Evolutionary conservation across 2,888 invertebrate genomes (phyloP).

Genomic region (Pristionchus maxplancki): DNA sequence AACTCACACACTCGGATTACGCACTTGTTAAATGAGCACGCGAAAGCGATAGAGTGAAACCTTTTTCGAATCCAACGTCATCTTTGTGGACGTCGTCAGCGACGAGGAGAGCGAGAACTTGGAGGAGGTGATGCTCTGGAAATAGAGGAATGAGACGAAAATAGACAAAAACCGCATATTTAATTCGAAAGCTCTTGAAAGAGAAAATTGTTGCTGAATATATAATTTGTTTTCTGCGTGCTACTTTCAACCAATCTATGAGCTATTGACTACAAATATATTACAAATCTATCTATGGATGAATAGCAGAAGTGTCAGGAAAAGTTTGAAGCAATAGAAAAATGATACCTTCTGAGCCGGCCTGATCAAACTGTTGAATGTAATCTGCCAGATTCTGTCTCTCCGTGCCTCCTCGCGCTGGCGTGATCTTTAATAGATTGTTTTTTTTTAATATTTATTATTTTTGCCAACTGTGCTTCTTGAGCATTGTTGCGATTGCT

Average conservation of each 20-base stretch:
- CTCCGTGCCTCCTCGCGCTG: neutral
- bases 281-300: no score
- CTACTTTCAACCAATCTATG: no score
- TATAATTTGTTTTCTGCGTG: no score
- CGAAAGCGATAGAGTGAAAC: constrained; percentile 15
- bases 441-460: neutral
- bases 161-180: no score
- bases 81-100: constrained; percentile 61
- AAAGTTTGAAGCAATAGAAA: no score
- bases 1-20: no score
- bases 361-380: constrained; percentile 4
- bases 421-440: neutral
- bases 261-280: no score
- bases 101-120: constrained; percentile 61
- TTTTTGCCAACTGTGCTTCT: neutral
- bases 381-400: constrained; percentile 51
- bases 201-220: no score
- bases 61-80: constrained; percentile 65
- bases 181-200: neutral
- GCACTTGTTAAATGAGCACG: neutral
- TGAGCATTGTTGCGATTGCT: no score
- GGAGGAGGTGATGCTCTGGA: constrained; percentile 39
- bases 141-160: neutral
- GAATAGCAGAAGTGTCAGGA: no score
- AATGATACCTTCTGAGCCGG: constrained; percentile 24